A percentile compares a stretch with the other conserved stretches of the same genome.
These are phyloP conservation scores for Hemicordylus capensis DNA, from an alignment of 2,113 vertebrate genomes.

Conservation along the genomic window DNA sequence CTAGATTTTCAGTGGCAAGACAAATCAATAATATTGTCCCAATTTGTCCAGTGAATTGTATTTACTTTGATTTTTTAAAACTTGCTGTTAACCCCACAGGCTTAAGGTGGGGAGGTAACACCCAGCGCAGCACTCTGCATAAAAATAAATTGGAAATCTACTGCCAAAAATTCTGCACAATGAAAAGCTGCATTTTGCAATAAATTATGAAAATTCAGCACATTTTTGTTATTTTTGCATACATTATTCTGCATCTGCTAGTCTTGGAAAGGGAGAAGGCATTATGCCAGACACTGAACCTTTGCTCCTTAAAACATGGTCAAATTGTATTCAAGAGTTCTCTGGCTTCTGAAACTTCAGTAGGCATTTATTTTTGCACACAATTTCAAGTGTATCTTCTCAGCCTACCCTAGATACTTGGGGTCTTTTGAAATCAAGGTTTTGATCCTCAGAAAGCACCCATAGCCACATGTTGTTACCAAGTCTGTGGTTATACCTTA, in stretches of 20 bases:
- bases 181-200: background rate
- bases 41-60: conserved; percentile 67
- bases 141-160: no score
- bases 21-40: conserved; percentile 69
- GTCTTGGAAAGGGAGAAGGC: no score
- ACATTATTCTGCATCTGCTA: no score
- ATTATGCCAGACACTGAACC: no score
- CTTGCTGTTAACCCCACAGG: background rate
- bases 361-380: background rate
- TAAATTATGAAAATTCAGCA: background rate
- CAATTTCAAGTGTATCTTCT: no score
- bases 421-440: background rate
- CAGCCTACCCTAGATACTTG: background rate
- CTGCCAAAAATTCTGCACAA: background rate
- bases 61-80: conserved; percentile 57
- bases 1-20: conserved; percentile 62
- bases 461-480: no score
- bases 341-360: background rate
- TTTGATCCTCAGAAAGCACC: background rate
- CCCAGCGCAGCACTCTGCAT: no score
- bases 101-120: background rate
- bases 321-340: background rate
- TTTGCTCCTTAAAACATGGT: no score
- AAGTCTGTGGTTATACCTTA: background rate
- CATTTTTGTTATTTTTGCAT: no score